Conservation (phyloP, 2,888 invertebrate species). For the Coelopa pilipes region DNA sequence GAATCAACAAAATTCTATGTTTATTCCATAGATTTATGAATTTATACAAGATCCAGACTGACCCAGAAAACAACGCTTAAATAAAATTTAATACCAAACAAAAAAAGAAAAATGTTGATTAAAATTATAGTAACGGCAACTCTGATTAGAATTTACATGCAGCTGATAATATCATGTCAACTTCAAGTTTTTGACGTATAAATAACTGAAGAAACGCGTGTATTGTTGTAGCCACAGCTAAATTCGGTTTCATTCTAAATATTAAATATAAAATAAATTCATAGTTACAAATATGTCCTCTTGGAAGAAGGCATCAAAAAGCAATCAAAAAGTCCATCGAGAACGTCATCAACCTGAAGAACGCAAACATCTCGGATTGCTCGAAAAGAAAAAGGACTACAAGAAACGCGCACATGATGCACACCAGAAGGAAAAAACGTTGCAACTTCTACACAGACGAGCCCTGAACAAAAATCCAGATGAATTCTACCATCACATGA, state of each 20-base stretch:
- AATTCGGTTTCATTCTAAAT: background rate
- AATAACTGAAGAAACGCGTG: background rate
- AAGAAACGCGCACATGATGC: constrained; percentile 80
- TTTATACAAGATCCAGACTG: too few species aligned
- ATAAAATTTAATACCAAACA: too few species aligned
- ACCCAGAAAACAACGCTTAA: too few species aligned
- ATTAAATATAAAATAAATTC: constrained; percentile 1
- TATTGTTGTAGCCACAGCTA: background rate
- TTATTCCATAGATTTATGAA: too few species aligned
- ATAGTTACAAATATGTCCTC: constrained; percentile 76
- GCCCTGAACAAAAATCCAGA: constrained; percentile 95
- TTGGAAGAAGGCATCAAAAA: constrained; percentile 88
- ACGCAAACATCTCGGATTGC: constrained; percentile 80
- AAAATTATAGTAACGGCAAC: background rate
- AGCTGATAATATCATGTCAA: background rate
- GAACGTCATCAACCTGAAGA: constrained; percentile 87
- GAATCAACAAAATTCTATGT: too few species aligned
- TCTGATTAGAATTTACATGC: constrained; percentile 10
- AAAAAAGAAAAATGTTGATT: background rate
- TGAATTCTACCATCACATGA: constrained; percentile 99
- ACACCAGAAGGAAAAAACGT: constrained; percentile 82
- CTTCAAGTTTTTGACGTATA: background rate
- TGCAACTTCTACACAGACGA: constrained; percentile 83
- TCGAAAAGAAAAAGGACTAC: constrained; percentile 93
- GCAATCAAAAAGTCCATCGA: constrained; percentile 83